Conservation (phyloP, 2,113 vertebrate species). For the Hipposideros armiger region DNA sequence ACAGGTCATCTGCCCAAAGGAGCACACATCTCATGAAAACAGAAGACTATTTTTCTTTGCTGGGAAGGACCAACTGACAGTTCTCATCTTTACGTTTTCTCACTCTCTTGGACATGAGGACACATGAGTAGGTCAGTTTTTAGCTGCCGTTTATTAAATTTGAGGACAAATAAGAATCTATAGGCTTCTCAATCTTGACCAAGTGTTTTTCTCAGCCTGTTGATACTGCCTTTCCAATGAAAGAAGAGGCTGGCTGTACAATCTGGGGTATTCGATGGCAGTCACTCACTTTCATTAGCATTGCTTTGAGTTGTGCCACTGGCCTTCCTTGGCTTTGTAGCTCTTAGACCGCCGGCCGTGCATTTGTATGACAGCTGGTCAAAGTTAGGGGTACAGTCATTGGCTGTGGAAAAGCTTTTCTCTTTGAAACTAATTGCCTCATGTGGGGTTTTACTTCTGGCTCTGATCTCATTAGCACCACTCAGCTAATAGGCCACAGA, state of each 20-base stretch:
- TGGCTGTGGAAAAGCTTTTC: conserved; percentile 27
- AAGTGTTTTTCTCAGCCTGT: not conserved
- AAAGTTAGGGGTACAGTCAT: conserved; percentile 6
- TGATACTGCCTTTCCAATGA: not conserved
- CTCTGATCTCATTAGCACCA: conserved; percentile 50
- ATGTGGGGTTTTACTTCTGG: conserved; percentile 68
- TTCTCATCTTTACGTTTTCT: not conserved
- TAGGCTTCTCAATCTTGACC: conserved; percentile 1
- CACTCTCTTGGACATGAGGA: not conserved
- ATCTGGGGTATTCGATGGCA: not conserved
- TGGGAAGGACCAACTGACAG: not conserved
- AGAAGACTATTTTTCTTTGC: not conserved
- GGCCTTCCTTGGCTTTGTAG: not conserved
- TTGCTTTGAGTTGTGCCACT: not conserved
- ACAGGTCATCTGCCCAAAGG: not conserved
- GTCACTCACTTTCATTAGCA: not conserved
- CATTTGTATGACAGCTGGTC: not conserved
- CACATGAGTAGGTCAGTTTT: not conserved
- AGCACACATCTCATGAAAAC: not conserved
- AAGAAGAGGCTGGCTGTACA: not conserved
- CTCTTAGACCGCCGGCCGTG: not conserved
- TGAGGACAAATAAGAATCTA: conserved; percentile 14
- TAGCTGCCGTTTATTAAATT: not conserved
- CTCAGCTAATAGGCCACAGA: conserved; percentile 63
- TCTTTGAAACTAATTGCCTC: conserved; percentile 64